phyloP scores from a whole-genome alignment of 2,888 invertebrate species.

The Xanthia icteritia region DNA sequence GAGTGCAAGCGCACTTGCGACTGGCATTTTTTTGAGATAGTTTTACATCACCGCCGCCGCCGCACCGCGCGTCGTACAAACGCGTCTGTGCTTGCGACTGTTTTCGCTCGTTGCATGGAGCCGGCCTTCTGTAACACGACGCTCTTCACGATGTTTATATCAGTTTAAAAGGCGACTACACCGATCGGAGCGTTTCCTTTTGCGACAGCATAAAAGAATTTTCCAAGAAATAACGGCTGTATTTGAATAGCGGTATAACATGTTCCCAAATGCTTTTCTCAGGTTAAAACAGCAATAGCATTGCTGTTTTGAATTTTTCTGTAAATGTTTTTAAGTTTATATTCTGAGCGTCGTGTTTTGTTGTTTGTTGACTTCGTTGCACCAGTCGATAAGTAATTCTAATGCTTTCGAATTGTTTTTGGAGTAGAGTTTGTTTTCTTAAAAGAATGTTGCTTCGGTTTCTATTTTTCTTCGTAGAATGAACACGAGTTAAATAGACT shows the following conservation, averaged over 20 bases:
- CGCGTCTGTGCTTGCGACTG: not conserved
- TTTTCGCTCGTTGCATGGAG: not conserved
- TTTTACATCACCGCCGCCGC: not conserved
- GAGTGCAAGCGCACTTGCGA: not conserved
- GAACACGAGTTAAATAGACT: not conserved
- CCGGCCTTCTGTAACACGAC: slow-evolving; percentile 52
- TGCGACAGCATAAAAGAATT: slow-evolving; percentile 80
- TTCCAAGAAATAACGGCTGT: slow-evolving; percentile 75
- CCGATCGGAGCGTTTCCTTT: slow-evolving; percentile 81
- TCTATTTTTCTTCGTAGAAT: not conserved
- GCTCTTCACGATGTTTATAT: slow-evolving; percentile 80
- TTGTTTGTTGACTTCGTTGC: slow-evolving; percentile 29
- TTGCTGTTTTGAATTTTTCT: slow-evolving; percentile 50
- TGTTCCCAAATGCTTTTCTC: slow-evolving; percentile 66
- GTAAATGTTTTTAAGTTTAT: slow-evolving; percentile 29
- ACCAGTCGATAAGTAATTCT: slow-evolving; percentile 6
- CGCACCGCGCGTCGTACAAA: too few species aligned
- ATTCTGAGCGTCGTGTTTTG: slow-evolving; percentile 32
- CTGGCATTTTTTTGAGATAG: not conserved
- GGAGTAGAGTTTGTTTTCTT: not conserved
- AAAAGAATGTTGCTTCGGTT: not conserved
- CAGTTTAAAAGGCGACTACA: slow-evolving; percentile 84
- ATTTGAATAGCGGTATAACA: slow-evolving; percentile 76
- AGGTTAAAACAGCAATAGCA: slow-evolving; percentile 50
- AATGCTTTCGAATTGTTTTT: not conserved